Evolutionary conservation across 2,888 invertebrate species (phyloP), one percentile per base, ranked within the genome.

Genomic region (Penaeus monodon): DNA sequence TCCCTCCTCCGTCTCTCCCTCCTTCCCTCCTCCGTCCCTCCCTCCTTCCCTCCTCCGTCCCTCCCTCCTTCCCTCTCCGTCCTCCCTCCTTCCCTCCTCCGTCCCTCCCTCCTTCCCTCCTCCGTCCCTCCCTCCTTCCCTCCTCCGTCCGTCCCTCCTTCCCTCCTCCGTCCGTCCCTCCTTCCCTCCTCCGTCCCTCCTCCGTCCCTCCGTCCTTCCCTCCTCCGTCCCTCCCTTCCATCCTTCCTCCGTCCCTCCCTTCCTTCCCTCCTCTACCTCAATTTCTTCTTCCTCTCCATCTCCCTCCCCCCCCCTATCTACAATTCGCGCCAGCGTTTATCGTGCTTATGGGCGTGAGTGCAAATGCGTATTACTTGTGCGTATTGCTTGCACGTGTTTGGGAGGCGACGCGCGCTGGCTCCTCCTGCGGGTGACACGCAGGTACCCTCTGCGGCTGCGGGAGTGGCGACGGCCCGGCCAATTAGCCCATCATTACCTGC

Each of bases 311-410:
- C 65, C 44, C 10, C 27, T 0, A 49, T 29, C 63, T n/a, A 57
- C 2, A n/a, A 49, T 29, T 22, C 14, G 57, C 77, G 20, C 49
- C 49, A 2, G 20, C 24, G n/a, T 10, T 44, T 20, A 14, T 57
- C 57, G 78, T 49, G 64, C 22, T 33, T 17, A 78, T 33, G 27
- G 57, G 78, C 63, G 63, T 78, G 78, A 63, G 33, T 70, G 29
- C 27, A 70, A 70, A 3, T 70, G 70, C 70, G 29, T 70, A 27
- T 10, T 44, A 10, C 44, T 27, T 68, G 12, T 70, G 70, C 70
- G 29, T 70, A 27, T 10, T 44, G 44, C 44, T 27, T 68, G 27
- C 68, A 33, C 77, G 44, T 38, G 57, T 22, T 33, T 49, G 81
- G 20, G 38, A 4, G 70, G 24, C 33, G 22, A 68, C 66, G 49